Evolutionary conservation across 2,113 vertebrate genomes (phyloP), one percentile per base, ranked within the genome.

Genomic region (Anhinga anhinga): DNA sequence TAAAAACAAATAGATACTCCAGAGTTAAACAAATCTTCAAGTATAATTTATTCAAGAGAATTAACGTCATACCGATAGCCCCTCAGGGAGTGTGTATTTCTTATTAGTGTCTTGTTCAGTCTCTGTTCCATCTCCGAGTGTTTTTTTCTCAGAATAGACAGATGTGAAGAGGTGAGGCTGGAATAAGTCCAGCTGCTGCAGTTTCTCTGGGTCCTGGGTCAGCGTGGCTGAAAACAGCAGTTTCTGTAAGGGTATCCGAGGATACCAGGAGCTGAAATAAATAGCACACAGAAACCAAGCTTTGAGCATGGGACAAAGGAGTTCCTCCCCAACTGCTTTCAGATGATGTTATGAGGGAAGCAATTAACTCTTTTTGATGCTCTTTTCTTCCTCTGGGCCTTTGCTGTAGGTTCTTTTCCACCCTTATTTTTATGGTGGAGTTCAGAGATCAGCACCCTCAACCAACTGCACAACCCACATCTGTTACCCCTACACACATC

Each of bases 161-260:
- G 99, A 98, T 8, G 98, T 99, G 96, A 99, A 99, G 96, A 99
- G 99, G 27, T 97, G 78, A 73, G 99, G 99, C 96, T 98, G 99
- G 94, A 99, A 98, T 40, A 99, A 98, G 38, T 98, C 98, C 38
- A 99, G 94, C 95, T 98, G 98, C 97, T 99, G 99, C 78, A 99
- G 97, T 86, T 99, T 99, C 98, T 99, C 99, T 0, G 99, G 99
- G 94, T 99, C 99, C 94, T 99, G 99, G 3, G 99, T 99, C 66
- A 99, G 98, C 0, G 99, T 99, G 88, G 99, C 99, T 5, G 99
- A 99, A 73, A 99, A 99, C 40, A 99, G 98, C 82, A 99, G 98
- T 95, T 99, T 99, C 98, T 99, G 99, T 44, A 99, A 98, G 0
- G 99, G 99, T 88, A 98, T 98, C 98, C 98, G 99, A 36, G 98